A percentile compares a stretch with the other conserved stretches of the same genome.
These are phyloP conservation scores for Halictus quadricinctus DNA, from an alignment of 2,888 invertebrate species.

Conservation along the genomic window DNA sequence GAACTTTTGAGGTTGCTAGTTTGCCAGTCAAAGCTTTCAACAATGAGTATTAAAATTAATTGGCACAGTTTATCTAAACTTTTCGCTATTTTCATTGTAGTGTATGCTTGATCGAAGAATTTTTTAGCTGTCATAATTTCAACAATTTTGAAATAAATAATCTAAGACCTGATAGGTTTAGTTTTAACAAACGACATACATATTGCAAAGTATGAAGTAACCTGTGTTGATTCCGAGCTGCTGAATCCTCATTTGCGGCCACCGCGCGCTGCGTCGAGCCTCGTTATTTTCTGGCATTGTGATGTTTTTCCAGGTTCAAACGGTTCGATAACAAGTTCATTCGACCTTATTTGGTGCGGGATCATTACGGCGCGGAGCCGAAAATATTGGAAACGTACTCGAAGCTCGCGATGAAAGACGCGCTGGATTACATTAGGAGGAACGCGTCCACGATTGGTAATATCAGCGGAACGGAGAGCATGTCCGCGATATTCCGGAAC, in stretches of 20 bases:
- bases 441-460: slow-evolving; percentile 94
- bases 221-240: background rate
- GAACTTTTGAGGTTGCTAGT: too few relatives aligned
- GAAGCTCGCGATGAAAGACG: slow-evolving; percentile 96
- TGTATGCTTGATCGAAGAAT: too few relatives aligned
- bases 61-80: too few relatives aligned
- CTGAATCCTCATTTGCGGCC: background rate
- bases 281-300: background rate
- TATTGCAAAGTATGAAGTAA: background rate
- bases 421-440: slow-evolving; percentile 94
- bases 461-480: slow-evolving; percentile 94
- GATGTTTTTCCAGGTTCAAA: slow-evolving; percentile 87
- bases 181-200: too few relatives aligned
- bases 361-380: slow-evolving; percentile 94
- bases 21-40: too few relatives aligned
- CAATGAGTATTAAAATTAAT: too few relatives aligned
- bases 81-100: too few relatives aligned
- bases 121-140: too few relatives aligned
- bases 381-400: slow-evolving; percentile 97
- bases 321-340: slow-evolving; percentile 97
- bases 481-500: slow-evolving; percentile 95
- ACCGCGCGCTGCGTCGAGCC: background rate
- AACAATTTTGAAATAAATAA: too few relatives aligned
- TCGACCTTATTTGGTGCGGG: slow-evolving; percentile 92
- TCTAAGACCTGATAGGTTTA: too few relatives aligned